Evolutionary conservation across 2,888 invertebrate genomes (phyloP), one percentile per base, ranked within the genome.

Genomic region (Terebella lapidaria): DNA sequence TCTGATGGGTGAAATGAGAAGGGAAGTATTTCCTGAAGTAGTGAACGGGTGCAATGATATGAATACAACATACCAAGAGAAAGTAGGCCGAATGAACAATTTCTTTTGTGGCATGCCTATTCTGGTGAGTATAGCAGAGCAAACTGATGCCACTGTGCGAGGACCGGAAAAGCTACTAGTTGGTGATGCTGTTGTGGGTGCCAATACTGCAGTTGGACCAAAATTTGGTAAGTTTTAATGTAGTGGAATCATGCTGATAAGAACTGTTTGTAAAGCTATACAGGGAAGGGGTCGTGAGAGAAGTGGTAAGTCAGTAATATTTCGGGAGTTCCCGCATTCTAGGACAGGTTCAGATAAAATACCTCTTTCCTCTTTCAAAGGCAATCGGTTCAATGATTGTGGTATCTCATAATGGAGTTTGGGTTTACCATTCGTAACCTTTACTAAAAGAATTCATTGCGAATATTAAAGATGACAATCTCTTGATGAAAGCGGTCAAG

Each of bases 31-130:
- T 5, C 49, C 49, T 5, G 22, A 15, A 20, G 49, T 49, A 5
- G 49, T 49, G 49, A 5, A 15, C 22, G 49, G 49, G n/a, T 49
- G 49, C 18, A 22, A 22, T 10, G 49, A 49, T 10, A 49, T 49
- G 49, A 20, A 15, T 10, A 24, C 5, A 5, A 24, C 10, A 24
- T 15, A 49, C 5, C 49, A 24, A 5, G 24, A 5, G 24, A 49
- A 49, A 5, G 49, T 49, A 18, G 10, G 5, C 18, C 10, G 49
- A 49, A 49, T 49, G 49, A 49, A 49, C 24, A 5, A 20, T 49
- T 49, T 49, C 24, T 49, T 49, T 49, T 49, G 49, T 49, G 49
- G 49, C 15, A 49, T 49, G 49, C 49, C 10, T 22, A 20, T 18
- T 49, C 5, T 49, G 49, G 49, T 49, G 10, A 24, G n/a, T 20